Evolutionary conservation across 2,113 vertebrate genomes (phyloP), one percentile per base, ranked within the genome.

Genomic region (Halcyon senegalensis): DNA sequence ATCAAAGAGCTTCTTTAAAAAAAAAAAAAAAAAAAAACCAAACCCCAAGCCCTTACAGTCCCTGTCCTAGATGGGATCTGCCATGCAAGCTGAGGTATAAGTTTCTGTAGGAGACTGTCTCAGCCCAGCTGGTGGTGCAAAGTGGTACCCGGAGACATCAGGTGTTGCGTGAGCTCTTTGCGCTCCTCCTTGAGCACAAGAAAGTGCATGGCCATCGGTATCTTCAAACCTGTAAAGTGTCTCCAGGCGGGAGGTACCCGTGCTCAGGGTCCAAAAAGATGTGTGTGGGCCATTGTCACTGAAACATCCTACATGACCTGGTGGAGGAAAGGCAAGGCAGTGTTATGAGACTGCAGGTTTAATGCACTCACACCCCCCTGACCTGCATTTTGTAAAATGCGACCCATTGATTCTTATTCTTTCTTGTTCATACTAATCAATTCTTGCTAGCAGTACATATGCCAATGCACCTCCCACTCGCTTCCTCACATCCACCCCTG

Each of bases 291-390:
- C 81, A 13, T 50, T 7, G 1, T n/a, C 19, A 69, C 72, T 6
- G 3, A 89, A 83, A 51, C 28, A 48, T 27, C n/a, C 53, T 39
- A 7, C 0, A 0, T n/a, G 25, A 68, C 12, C 41, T 39, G 15
- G 15, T 44, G 28, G 48, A 73, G 46, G 56, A 88, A 67, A 50
- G 41, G 37, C 0, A 0, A 67, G 31, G 63, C 17, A 2, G 13
- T 25, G 41, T 10, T 53, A 5, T 5, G 44, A 86, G 23, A 64
- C 21, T 0, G 0, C 70, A 67, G 41, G 23, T 66, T 70, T 74
- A 41, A 91, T 17, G 56, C 28, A 5, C 33, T 60, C 0, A 0
- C n/a, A 19, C 11, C 14, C 17, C 58, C 33, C 70, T 48, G 41
- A 58, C 7, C 10, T 41, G 33, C 3, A 0, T 21, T 74, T 66